These are phyloP conservation scores for Caenorhabditis brenneri DNA, from an alignment of 1,140 invertebrate species.

Conservation along the genomic window DNA sequence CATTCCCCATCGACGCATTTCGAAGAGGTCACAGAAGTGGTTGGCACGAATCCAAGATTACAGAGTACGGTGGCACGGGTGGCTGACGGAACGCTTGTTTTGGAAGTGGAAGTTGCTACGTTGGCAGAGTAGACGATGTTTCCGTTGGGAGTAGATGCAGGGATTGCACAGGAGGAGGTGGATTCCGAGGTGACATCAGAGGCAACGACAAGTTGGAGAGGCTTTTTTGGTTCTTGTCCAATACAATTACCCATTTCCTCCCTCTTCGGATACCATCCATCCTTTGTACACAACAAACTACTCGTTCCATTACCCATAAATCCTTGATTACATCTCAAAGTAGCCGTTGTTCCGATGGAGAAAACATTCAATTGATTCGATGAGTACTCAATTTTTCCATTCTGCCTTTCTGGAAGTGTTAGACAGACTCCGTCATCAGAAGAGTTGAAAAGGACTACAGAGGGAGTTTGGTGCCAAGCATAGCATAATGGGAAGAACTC, in stretches of 20 bases:
- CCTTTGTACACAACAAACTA: conserved; percentile 3
- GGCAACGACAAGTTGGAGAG: not conserved
- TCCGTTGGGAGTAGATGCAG: not conserved
- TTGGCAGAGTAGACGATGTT: conserved; percentile 13
- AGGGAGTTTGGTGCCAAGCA: conserved; percentile 20
- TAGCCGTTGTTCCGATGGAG: not conserved
- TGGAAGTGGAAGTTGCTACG: not conserved
- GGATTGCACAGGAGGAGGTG: not conserved
- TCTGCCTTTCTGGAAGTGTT: not conserved
- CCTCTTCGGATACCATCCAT: not conserved
- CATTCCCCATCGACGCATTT: conserved; percentile 12
- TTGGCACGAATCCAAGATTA: not conserved
- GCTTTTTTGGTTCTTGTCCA: not conserved
- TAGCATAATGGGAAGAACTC: conserved; percentile 22
- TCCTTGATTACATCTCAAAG: not conserved
- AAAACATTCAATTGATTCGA: not conserved
- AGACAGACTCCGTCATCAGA: not conserved
- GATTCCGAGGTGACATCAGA: not conserved
- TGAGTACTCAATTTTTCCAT: not conserved
- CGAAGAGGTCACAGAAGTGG: not conserved
- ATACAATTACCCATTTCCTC: not conserved
- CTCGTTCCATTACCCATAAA: not conserved
- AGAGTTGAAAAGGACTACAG: not conserved
- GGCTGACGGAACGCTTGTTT: not conserved
- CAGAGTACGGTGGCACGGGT: not conserved